Evolutionary conservation across 1,140 invertebrate species (phyloP).

Genomic region (Tenebrio molitor): DNA sequence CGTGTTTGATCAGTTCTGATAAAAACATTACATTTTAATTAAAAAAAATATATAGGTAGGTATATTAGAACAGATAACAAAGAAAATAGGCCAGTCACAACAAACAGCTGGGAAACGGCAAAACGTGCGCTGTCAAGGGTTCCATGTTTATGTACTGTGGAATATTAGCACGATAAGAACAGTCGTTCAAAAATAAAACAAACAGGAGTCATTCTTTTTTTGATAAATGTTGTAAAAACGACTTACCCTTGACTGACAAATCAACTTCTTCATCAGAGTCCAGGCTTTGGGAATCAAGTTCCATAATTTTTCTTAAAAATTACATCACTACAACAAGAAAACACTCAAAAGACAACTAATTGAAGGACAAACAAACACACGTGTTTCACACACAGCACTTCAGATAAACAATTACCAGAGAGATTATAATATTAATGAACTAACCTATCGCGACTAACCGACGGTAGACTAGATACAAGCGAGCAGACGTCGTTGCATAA

Average conservation of each 20-base stretch:
- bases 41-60: too few relatives aligned
- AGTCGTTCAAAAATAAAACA: background rate
- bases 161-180: constrained; percentile 11
- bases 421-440: constrained; percentile 23
- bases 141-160: too few relatives aligned
- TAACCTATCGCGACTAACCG: constrained; percentile 1
- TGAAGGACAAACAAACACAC: constrained; percentile 42
- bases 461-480: background rate
- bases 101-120: too few relatives aligned
- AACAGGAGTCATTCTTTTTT: too few relatives aligned
- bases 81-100: too few relatives aligned
- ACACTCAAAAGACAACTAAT: background rate
- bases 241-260: constrained; percentile 59
- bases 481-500: constrained; percentile 18
- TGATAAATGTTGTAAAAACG: too few relatives aligned
- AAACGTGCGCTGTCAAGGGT: too few relatives aligned
- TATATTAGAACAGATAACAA: too few relatives aligned
- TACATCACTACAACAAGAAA: constrained; percentile 30
- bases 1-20: too few relatives aligned
- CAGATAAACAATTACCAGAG: constrained; percentile 18
- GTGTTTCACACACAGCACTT: constrained; percentile 17
- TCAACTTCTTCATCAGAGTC: constrained; percentile 62
- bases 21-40: too few relatives aligned
- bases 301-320: constrained; percentile 53
- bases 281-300: constrained; percentile 60